phyloP scores from a whole-genome alignment of 2,797 vertebrate genomes.

The Macropus fuliginosus region DNA sequence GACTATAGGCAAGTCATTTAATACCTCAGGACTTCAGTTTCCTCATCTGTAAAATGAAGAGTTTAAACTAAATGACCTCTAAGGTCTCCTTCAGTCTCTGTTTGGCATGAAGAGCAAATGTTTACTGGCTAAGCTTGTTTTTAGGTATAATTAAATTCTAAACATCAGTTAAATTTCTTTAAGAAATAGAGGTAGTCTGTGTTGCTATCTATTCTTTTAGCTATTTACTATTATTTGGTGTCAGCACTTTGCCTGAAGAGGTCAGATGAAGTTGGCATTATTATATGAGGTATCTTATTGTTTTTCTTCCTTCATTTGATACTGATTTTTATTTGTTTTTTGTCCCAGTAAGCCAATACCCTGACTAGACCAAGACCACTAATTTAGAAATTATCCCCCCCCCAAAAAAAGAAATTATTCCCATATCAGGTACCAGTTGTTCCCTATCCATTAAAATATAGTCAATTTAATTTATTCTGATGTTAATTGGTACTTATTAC shows the following conservation, averaged over 20 bases:
- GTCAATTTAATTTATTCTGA: background rate
- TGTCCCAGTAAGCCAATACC: background rate
- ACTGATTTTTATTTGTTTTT: background rate
- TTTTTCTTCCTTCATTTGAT: background rate
- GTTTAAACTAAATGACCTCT: background rate
- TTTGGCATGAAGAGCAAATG: background rate
- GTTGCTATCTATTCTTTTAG: background rate
- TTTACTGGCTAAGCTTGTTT: background rate
- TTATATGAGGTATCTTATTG: background rate
- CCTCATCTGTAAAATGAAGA: background rate
- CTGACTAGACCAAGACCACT: background rate
- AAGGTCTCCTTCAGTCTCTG: background rate
- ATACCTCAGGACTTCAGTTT: background rate
- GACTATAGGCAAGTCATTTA: background rate
- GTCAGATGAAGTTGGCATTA: background rate
- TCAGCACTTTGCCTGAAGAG: background rate
- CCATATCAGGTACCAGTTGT: background rate
- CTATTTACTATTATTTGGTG: background rate
- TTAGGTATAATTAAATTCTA: background rate
- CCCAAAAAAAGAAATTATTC: background rate
- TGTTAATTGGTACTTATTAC: background rate
- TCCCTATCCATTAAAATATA: background rate
- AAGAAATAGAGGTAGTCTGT: background rate
- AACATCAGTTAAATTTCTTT: background rate
- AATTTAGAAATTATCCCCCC: background rate